Evolutionary conservation across 2,797 vertebrate genomes (phyloP).

Genomic region (Molossus alvarezi): DNA sequence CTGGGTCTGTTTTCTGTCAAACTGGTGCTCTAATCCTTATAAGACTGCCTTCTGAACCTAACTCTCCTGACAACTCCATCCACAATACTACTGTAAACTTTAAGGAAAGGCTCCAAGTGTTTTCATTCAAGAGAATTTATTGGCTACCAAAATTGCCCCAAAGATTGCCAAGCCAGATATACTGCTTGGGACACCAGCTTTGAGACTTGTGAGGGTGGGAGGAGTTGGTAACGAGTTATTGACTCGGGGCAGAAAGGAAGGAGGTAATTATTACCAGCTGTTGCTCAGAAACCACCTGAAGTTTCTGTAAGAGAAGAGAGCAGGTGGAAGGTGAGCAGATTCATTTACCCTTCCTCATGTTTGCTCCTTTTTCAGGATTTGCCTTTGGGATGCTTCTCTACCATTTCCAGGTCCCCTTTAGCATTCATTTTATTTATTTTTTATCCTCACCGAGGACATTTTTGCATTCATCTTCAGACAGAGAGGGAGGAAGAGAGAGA

Average conservation of each 20-base stretch:
- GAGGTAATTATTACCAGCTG: not conserved
- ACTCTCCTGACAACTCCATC: not conserved
- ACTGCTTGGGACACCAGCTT: not conserved
- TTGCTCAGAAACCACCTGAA: constrained; percentile 58
- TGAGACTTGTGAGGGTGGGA: not conserved
- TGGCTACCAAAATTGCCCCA: not conserved
- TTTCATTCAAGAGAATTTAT: not conserved
- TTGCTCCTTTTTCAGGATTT: not conserved
- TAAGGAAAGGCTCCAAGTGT: not conserved
- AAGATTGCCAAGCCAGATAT: not conserved
- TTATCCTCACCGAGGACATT: no score
- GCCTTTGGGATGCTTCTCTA: not conserved
- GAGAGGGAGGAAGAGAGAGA: no score
- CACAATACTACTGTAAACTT: not conserved
- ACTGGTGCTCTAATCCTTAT: not conserved
- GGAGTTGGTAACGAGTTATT: not conserved
- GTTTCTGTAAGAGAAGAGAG: not conserved
- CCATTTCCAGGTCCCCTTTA: constrained; percentile 6
- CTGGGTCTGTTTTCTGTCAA: not conserved
- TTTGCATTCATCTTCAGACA: no score
- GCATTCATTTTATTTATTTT: not conserved
- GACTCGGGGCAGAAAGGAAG: not conserved
- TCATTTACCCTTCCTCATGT: not conserved
- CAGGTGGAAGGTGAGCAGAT: not conserved
- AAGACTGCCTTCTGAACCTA: not conserved